phyloP scores from a whole-genome alignment of 2,888 invertebrate genomes.

The Drosophila differens region DNA sequence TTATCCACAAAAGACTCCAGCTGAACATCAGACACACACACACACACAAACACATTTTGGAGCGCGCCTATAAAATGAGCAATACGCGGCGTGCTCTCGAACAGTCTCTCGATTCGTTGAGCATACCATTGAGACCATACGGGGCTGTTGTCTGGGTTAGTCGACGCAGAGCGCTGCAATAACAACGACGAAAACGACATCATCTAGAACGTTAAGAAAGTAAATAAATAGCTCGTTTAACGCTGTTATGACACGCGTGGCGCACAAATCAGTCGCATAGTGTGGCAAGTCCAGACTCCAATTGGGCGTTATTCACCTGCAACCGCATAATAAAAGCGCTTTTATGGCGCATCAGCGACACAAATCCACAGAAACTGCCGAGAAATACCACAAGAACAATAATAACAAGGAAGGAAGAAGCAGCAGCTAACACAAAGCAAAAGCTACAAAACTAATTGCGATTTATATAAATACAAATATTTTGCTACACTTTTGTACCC shows the following conservation, averaged over 20 bases:
- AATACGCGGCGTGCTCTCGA: constrained; percentile 44
- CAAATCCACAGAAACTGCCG: constrained; percentile 23
- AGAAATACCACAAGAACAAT: constrained; percentile 22
- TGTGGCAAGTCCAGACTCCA: constrained; percentile 18
- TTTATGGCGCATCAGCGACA: constrained; percentile 38
- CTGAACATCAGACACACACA: constrained; percentile 33
- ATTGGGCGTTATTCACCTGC: constrained; percentile 9
- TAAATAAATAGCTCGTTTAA: constrained; percentile 48
- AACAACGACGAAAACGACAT: constrained; percentile 33
- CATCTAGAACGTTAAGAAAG: constrained; percentile 21
- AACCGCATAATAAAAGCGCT: constrained; percentile 1
- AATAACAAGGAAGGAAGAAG: constrained; percentile 7
- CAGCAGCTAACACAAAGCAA: constrained; percentile 21
- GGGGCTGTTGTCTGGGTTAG: constrained; percentile 38
- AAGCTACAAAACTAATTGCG: constrained; percentile 28
- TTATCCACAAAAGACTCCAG: constrained; percentile 43
- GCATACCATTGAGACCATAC: constrained; percentile 37
- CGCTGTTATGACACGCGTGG: constrained; percentile 52
- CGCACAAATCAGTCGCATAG: constrained; percentile 28
- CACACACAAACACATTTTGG: constrained; percentile 33
- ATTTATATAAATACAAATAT: constrained; percentile 48
- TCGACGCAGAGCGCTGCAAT: constrained; percentile 48
- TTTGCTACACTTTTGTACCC: constrained; percentile 47
- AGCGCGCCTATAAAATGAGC: constrained; percentile 64
- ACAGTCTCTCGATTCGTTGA: constrained; percentile 56